A percentile compares a stretch with the other conserved stretches of the same genome.
Conservation (phyloP, 1,140 invertebrate genomes). For the Drosophila mojavensis region DNA sequence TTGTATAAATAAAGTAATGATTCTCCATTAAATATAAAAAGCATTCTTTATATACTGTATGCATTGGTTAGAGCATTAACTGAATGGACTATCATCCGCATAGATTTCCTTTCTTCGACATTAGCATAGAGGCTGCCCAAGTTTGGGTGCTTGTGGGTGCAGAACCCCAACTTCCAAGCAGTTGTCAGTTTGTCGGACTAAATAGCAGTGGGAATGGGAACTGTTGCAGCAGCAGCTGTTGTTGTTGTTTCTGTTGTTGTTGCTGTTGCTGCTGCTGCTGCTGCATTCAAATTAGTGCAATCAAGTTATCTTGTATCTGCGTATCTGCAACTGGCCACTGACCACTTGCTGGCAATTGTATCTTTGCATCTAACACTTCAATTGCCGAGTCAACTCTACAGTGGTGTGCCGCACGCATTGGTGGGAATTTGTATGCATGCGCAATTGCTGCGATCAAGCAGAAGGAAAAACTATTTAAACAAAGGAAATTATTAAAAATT, state of each 20-base stretch:
- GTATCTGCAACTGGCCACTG: conserved; percentile 55
- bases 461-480: conserved; percentile 80
- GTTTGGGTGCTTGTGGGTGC: conserved; percentile 40
- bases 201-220: conserved; percentile 68
- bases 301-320: conserved; percentile 81
- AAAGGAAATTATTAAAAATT: conserved; percentile 83
- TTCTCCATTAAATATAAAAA: too few relatives aligned
- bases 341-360: conserved; percentile 76
- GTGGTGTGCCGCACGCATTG: neutral
- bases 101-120: conserved; percentile 22
- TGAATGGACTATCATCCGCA: too few relatives aligned
- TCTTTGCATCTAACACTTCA: conserved; percentile 82
- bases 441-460: conserved; percentile 44
- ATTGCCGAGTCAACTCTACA: conserved; percentile 52
- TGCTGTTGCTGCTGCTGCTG: conserved; percentile 29
- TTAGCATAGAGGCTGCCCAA: conserved; percentile 17
- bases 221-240: conserved; percentile 19
- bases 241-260: neutral
- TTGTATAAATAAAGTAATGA: too few relatives aligned
- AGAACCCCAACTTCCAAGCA: conserved; percentile 12
- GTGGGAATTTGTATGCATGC: conserved; percentile 71
- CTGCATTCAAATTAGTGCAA: conserved; percentile 79
- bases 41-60: too few relatives aligned
- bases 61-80: neutral
- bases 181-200: conserved; percentile 47